These are phyloP conservation scores for Phyllotreta striolata DNA, from an alignment of 2,888 invertebrate species.

Conservation along the genomic window DNA sequence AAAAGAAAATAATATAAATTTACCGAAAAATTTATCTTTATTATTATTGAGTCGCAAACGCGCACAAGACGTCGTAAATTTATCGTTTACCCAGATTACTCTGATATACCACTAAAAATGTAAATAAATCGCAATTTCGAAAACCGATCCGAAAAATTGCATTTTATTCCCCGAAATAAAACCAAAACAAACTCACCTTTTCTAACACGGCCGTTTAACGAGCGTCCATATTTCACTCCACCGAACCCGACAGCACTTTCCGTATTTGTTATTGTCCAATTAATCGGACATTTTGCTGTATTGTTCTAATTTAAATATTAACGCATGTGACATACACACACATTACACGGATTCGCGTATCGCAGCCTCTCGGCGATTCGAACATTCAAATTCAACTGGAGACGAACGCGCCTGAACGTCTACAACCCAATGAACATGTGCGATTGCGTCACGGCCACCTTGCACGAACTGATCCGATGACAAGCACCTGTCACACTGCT, in stretches of 20 bases:
- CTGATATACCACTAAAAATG: no score
- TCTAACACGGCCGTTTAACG: background rate
- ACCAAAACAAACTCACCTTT: conserved; percentile 19
- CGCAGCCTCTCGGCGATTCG: conserved; percentile 35
- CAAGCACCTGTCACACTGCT: conserved; percentile 18
- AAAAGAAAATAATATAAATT: background rate
- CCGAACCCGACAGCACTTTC: background rate
- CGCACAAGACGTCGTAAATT: no score
- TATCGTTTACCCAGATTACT: no score
- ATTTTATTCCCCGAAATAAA: no score
- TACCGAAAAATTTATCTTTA: conserved; percentile 30
- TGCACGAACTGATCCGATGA: conserved; percentile 29
- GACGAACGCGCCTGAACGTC: conserved; percentile 39
- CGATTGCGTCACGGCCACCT: conserved; percentile 42
- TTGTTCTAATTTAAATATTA: conserved; percentile 45
- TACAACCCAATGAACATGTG: conserved; percentile 46
- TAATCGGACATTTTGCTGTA: conserved; percentile 38
- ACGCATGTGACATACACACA: conserved; percentile 43
- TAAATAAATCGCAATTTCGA: no score
- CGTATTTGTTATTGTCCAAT: conserved; percentile 34
- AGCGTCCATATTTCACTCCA: no score
- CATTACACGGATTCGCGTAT: conserved; percentile 19
- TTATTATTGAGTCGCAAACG: conserved; percentile 14
- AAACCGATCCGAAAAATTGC: no score
- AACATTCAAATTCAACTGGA: conserved; percentile 43